A percentile compares a stretch with the other conserved stretches of the same genome.
These are phyloP conservation scores for Lepus europaeus DNA, from an alignment of 2,113 vertebrate genomes.

Conservation along the genomic window DNA sequence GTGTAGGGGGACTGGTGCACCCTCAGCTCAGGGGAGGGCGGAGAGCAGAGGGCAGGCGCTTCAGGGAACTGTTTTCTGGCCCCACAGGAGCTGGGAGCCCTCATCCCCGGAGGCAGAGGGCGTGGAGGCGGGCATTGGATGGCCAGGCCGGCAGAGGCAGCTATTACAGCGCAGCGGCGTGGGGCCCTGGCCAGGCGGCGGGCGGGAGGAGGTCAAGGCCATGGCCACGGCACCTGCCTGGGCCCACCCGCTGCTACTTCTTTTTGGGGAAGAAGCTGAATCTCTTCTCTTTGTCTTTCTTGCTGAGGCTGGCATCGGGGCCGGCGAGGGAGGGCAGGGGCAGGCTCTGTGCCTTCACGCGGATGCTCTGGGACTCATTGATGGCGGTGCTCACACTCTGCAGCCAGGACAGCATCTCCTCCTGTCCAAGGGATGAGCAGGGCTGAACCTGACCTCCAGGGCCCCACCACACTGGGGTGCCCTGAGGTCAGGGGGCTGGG, in stretches of 20 bases:
- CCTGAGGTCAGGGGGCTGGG: not conserved
- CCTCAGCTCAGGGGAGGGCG: not conserved
- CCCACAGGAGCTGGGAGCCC: not conserved
- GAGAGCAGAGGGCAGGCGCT: not conserved
- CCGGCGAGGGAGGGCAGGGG: constrained; percentile 89
- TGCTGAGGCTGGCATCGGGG: constrained; percentile 86
- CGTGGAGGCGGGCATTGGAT: constrained; percentile 21
- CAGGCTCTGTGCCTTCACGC: constrained; percentile 90
- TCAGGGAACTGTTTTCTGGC: not conserved
- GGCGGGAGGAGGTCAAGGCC: constrained; percentile 5
- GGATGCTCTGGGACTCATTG: constrained; percentile 87
- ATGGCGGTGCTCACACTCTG: constrained; percentile 91
- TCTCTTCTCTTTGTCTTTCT: constrained; percentile 94
- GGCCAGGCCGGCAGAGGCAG: constrained; percentile 46
- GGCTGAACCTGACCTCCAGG: too few species aligned
- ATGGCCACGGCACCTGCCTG: not conserved
- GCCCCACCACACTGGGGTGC: too few species aligned
- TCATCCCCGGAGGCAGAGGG: constrained; percentile 32
- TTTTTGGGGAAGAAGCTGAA: constrained; percentile 95
- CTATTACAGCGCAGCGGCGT: constrained; percentile 19
- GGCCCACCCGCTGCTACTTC: constrained; percentile 89
- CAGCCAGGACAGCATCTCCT: constrained; percentile 95
- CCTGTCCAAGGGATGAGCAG: constrained; percentile 83
- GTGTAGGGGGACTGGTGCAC: not conserved
- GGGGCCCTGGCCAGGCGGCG: not conserved